Conservation (phyloP, 2,888 invertebrate genomes). For the Drosophila monieri region DNA sequence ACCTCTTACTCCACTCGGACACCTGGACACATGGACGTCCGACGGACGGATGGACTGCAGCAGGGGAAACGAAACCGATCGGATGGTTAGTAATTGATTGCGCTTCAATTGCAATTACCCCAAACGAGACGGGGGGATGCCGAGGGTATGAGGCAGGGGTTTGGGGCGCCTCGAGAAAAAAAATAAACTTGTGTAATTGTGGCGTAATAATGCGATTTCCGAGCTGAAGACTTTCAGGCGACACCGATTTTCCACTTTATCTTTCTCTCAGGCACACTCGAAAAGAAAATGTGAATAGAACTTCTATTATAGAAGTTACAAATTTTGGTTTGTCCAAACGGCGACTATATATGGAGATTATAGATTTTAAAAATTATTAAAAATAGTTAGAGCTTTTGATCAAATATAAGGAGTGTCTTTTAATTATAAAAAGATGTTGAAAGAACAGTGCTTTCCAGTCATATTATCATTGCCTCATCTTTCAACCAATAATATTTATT, state of each 20-base stretch:
- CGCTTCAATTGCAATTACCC: conserved; percentile 78
- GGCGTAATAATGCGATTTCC: conserved; percentile 71
- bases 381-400: too few relatives aligned
- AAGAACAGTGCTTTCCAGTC: too few relatives aligned
- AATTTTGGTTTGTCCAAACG: too few relatives aligned
- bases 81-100: conserved; percentile 81
- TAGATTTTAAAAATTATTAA: too few relatives aligned
- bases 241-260: conserved; percentile 12
- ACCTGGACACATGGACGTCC: not conserved
- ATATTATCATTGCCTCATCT: too few relatives aligned
- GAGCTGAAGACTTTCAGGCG: conserved; percentile 29
- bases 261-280: conserved; percentile 1
- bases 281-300: not conserved
- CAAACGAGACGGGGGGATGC: conserved; percentile 30
- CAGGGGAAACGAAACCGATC: conserved; percentile 70
- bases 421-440: too few relatives aligned
- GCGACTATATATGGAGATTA: too few relatives aligned
- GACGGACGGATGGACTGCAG: conserved; percentile 4
- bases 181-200: conserved; percentile 72
- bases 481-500: too few relatives aligned
- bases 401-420: too few relatives aligned
- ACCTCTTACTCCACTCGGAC: conserved; percentile 40
- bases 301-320: too few relatives aligned
- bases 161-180: conserved; percentile 39
- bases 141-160: not conserved